Base-by-base conservation (phyloP, 2,797 vertebrate genomes). In the Loriculus beryllinus region DNA sequence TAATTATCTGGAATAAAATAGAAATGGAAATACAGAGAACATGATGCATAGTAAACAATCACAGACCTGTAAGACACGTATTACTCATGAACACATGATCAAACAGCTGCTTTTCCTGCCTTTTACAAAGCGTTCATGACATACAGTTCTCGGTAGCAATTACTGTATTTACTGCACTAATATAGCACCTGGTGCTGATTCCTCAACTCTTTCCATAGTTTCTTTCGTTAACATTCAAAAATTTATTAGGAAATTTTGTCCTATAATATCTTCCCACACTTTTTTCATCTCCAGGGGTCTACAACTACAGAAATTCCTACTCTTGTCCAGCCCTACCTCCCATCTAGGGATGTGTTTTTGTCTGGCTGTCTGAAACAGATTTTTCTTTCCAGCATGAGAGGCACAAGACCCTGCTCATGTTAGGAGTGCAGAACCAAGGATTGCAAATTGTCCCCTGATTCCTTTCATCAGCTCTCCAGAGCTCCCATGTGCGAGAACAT, bases 21-120 rank as follows among this genome's bases (percentile, higher is more conserved):
- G 64, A 90, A 90, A 92, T 68, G 49, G 29, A 93, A 92, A 71
- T 75, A 49, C 15, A 89, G 71, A 72, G n/a, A 88, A 64, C 42
- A 62, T 57, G 40, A 54, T 81, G 88, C 35, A 65, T n/a, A 94
- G 22, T 64, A 89, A 76, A 59, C 25, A 82, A 17, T 60, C 70
- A 68, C 19, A 68, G 81, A 89, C 64, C 57, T 64, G 59, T 83
- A 92, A 87, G 65, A 86, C 48, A 47, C 33, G 78, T 74, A 85
- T 82, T 87, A 43, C 42, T 87, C 31, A 69, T 11, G 57, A 78
- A 81, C 16, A 26, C 57, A 75, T 62, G 62, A 92, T 89, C 78
- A 91, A 94, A 85, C 35, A 85, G 47, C 43, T 95, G 64, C 28
- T 87, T 95, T 80, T 82, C 72, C 65, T 80, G 28, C 62, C 57